Evolutionary conservation across 2,797 vertebrate species (phyloP).

Genomic region (Dromococcyx pavoninus): DNA sequence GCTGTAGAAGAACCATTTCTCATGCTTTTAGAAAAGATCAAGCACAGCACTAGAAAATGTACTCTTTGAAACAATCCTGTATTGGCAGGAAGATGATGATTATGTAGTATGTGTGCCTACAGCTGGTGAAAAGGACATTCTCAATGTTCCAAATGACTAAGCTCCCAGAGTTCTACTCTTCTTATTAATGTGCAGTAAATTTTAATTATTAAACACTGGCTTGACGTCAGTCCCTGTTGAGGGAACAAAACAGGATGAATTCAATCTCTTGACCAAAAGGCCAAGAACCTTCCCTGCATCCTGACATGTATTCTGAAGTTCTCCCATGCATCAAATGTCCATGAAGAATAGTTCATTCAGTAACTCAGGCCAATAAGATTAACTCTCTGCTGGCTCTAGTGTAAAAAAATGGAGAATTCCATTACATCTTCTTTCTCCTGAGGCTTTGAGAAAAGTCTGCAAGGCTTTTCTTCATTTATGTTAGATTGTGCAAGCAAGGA

Average conservation of each 20-base stretch:
- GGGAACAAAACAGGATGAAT: not conserved
- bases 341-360: not conserved
- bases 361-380: not conserved
- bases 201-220: not conserved
- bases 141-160: constrained; percentile 25
- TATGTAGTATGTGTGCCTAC: not conserved
- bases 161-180: not conserved
- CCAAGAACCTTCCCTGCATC: not conserved
- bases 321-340: not conserved
- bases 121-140: not conserved
- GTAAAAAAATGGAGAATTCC: constrained; percentile 3
- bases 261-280: not conserved
- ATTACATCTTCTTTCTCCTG: not conserved
- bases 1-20: not conserved
- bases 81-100: not conserved
- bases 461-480: not conserved
- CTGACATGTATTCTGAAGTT: not conserved
- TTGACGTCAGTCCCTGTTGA: not conserved
- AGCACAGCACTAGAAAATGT: not conserved
- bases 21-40: not conserved
- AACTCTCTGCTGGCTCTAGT: not conserved
- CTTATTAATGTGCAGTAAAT: not conserved
- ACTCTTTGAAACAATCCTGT: not conserved
- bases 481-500: not conserved
- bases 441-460: not conserved